phyloP scores from a whole-genome alignment of 2,113 vertebrate genomes.

The Zeus faber region DNA sequence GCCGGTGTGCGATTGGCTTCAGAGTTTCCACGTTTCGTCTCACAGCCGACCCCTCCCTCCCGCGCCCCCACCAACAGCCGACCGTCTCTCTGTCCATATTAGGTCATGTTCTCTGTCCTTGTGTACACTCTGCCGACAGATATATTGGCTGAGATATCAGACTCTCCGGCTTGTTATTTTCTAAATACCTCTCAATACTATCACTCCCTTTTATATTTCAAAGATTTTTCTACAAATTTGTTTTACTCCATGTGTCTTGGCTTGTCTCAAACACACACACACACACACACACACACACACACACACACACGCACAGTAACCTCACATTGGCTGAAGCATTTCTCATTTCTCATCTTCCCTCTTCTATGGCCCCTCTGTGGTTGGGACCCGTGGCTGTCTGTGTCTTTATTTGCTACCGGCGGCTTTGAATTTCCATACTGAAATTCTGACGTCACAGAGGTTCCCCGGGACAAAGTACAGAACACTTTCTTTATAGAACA shows the following conservation, averaged over 20 bases:
- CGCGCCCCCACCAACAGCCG: constrained; percentile 19
- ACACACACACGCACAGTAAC: constrained; percentile 9
- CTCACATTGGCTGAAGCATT: constrained; percentile 20
- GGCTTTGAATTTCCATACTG: background rate
- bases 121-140: constrained; percentile 14
- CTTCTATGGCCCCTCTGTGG: constrained; percentile 14
- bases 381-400: constrained; percentile 3
- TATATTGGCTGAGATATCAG: constrained; percentile 17
- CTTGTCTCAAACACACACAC: constrained; percentile 6
- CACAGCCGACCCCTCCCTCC: constrained; percentile 8
- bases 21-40: constrained; percentile 27
- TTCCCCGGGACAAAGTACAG: no score
- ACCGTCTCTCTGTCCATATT: constrained; percentile 66
- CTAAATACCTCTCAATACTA: background rate
- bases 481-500: no score
- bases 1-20: background rate
- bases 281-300: constrained; percentile 6
- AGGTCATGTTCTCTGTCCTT: constrained; percentile 67
- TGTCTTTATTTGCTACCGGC: background rate
- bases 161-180: constrained; percentile 11
- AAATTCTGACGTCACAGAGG: background rate
- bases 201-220: background rate
- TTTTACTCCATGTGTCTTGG: constrained; percentile 8
- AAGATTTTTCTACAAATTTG: background rate
- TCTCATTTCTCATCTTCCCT: constrained; percentile 14